These are phyloP conservation scores for Clinocottus analis DNA, from an alignment of 2,113 vertebrate species.

Conservation along the genomic window DNA sequence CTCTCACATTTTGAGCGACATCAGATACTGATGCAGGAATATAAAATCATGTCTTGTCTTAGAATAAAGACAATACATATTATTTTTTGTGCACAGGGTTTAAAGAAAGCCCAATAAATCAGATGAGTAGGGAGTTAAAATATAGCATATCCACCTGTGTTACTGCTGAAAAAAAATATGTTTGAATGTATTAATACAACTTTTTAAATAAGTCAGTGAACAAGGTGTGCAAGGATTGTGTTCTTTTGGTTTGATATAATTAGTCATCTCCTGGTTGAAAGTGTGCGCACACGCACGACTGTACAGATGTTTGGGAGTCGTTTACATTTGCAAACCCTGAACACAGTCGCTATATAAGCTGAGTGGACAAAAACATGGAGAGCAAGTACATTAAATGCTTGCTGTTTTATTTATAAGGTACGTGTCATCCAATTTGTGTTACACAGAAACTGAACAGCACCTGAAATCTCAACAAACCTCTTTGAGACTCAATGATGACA, in stretches of 20 bases:
- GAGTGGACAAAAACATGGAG: neutral
- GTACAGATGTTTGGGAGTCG: slow-evolving; percentile 10
- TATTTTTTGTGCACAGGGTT: neutral
- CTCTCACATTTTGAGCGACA: slow-evolving; percentile 18
- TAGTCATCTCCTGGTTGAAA: slow-evolving; percentile 26
- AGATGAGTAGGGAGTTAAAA: neutral
- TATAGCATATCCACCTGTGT: neutral
- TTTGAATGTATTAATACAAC: neutral
- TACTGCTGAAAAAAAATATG: neutral
- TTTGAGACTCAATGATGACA: slow-evolving; percentile 11
- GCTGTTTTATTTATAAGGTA: neutral
- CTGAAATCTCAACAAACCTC: neutral
- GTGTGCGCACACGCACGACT: neutral
- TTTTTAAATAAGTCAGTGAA: slow-evolving; percentile 11
- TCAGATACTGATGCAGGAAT: neutral
- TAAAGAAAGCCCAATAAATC: neutral
- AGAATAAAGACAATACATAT: neutral
- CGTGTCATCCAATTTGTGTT: neutral
- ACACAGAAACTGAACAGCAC: neutral
- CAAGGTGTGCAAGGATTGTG: neutral
- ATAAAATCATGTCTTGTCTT: neutral
- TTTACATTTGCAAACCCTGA: neutral
- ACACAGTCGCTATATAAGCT: neutral
- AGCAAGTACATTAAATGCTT: neutral
- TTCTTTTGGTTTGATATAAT: slow-evolving; percentile 24